Conservation (phyloP, 2,888 invertebrate species). For the Oscheius sp. region DNA sequence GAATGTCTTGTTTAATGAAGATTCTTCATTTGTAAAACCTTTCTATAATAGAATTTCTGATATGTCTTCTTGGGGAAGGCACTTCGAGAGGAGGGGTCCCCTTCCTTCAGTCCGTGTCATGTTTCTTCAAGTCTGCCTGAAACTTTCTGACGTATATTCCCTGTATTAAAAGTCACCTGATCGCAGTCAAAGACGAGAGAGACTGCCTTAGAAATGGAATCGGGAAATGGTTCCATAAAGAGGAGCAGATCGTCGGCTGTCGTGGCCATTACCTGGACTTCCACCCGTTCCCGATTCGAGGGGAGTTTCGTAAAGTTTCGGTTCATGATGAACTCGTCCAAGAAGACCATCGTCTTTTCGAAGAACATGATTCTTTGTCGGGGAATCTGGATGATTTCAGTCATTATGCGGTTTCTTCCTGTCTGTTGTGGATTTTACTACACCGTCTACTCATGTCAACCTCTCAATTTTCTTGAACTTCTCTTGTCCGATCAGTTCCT, state of each 20-base stretch:
- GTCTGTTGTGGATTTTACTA: no score
- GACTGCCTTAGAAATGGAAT: slow-evolving; percentile 17
- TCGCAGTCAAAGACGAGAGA: slow-evolving; percentile 29
- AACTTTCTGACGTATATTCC: neutral
- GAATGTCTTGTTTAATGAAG: no score
- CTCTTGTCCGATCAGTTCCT: no score
- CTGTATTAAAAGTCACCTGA: neutral
- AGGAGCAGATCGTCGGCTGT: slow-evolving; percentile 27
- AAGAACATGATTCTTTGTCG: slow-evolving; percentile 66
- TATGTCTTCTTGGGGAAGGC: no score
- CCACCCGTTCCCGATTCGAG: slow-evolving; percentile 30
- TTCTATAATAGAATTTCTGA: no score
- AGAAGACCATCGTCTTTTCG: slow-evolving; percentile 59
- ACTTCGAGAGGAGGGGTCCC: no score
- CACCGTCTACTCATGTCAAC: no score
- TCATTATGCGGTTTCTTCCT: neutral
- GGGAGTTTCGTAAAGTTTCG: slow-evolving; percentile 58
- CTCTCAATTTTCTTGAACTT: no score
- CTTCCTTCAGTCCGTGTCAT: neutral
- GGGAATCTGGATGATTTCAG: slow-evolving; percentile 36
- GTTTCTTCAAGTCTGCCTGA: slow-evolving; percentile 11
- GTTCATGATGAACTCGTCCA: slow-evolving; percentile 69
- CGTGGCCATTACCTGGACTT: slow-evolving; percentile 33
- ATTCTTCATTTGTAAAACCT: no score
- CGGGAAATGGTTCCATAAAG: slow-evolving; percentile 39